Evolutionary conservation across 1,140 invertebrate species (phyloP), one percentile per base, ranked within the genome.

Genomic region (Drosophila chauvacae): DNA sequence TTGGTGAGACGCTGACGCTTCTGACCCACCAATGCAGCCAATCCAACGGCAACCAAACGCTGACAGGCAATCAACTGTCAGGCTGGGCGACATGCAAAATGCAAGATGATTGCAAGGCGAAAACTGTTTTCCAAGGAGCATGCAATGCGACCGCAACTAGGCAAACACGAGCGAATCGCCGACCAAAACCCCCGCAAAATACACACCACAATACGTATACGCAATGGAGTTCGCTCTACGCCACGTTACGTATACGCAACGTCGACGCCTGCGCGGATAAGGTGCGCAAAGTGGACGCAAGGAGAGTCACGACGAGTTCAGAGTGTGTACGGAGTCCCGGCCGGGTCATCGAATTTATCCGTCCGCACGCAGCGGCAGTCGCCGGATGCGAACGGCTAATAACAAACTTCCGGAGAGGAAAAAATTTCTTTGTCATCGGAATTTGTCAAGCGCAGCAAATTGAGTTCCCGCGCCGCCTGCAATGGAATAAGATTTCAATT

Each of bases 371-470:
- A 59, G 47, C 60, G 61, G 48, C 35, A 11, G 18, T 62, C 44
- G 70, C 66, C 83, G 78, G 86, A 90, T 76, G 86, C 77, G 86
- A 74, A 70, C 80, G 86, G 80, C 82, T 91, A 91, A 91, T 91
- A 91, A 91, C 77, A 84, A 80, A 85, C 84, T 84, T 91, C 90
- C 90, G 90, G 83, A 91, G 86, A 90, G 90, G 83, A 90, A 91
- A 55, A 91, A 86, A 88, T 84, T 81, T 83, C 70, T 73, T 78
- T 82, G 80, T 81, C 84, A 79, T 72, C 81, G 70, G 72, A 81
- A 84, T 91, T 91, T 91, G 86, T 87, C 80, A 78, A 80, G 81
- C 85, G 78, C 62, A 84, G 71, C 84, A 87, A 87, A 88, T 87
- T 87, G 84, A 83, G 84, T 88, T 88, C 76, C 65, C 80, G 45